Percentiles rank a stretch among this genome's conserved stretches.
Conservation (phyloP, 2,888 invertebrate species). For the Caenorhabditis macrosperma region DNA sequence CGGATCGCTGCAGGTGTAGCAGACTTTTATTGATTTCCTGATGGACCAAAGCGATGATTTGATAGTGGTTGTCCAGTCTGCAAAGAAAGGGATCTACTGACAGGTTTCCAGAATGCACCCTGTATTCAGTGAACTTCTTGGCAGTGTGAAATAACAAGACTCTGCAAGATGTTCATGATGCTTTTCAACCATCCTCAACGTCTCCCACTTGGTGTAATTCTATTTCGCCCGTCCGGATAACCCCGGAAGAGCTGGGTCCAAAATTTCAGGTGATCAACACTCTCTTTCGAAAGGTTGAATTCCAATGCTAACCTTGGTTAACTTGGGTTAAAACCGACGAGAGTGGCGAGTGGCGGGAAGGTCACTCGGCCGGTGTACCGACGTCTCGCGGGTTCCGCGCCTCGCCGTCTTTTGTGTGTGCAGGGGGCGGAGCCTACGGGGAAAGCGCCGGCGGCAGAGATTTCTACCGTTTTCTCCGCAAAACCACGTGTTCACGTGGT, state of each 20-base stretch:
- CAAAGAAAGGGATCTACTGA: too few relatives aligned
- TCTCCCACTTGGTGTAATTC: too few relatives aligned
- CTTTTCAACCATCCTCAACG: too few relatives aligned
- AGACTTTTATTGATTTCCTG: too few relatives aligned
- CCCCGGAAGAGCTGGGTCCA: constrained; percentile 41
- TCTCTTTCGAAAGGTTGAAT: constrained; percentile 36
- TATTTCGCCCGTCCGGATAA: constrained; percentile 21
- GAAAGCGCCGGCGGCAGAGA: not conserved
- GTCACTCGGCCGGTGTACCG: constrained; percentile 8
- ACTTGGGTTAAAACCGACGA: constrained; percentile 32
- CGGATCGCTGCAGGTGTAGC: too few relatives aligned
- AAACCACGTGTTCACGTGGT: too few relatives aligned
- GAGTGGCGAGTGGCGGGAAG: not conserved
- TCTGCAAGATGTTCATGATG: too few relatives aligned
- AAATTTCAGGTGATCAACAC: constrained; percentile 33
- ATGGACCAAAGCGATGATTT: too few relatives aligned
- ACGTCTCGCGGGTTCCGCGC: constrained; percentile 35
- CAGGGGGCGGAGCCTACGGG: not conserved
- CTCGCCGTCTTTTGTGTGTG: not conserved
- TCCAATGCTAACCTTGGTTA: constrained; percentile 42
- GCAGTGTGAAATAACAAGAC: too few relatives aligned
- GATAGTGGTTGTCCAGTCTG: too few relatives aligned
- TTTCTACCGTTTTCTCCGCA: not conserved
- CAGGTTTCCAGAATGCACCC: too few relatives aligned
- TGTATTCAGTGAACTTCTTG: too few relatives aligned